These are phyloP conservation scores for Oreochromis mossambicus DNA, from an alignment of 2,797 vertebrate species.

Conservation along the genomic window DNA sequence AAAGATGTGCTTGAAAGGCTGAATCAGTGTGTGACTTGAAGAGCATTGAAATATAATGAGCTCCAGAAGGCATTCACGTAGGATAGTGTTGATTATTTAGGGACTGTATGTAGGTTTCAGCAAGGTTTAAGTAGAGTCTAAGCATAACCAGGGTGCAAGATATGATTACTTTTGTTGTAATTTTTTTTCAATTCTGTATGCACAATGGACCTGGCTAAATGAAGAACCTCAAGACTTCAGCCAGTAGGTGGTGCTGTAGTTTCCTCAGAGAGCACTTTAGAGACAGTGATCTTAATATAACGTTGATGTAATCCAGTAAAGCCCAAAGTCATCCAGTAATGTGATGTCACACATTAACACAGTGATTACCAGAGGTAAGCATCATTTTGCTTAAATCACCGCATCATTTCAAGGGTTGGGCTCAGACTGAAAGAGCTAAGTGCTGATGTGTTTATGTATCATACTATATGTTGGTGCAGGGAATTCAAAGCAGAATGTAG, in stretches of 20 bases:
- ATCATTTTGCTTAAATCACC: background rate
- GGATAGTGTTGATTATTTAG: background rate
- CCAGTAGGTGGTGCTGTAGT: slow-evolving; percentile 38
- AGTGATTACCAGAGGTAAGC: background rate
- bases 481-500: background rate
- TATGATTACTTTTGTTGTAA: background rate
- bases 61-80: background rate
- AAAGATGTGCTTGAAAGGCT: background rate
- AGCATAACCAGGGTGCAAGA: background rate
- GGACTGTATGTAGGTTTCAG: background rate
- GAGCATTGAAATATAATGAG: slow-evolving; percentile 14
- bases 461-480: background rate
- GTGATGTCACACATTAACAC: slow-evolving; percentile 26
- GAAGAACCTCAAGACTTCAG: background rate
- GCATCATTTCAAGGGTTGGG: background rate
- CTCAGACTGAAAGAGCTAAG: slow-evolving; percentile 5
- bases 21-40: background rate
- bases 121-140: background rate
- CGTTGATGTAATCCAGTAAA: slow-evolving; percentile 11
- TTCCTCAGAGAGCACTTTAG: background rate
- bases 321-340: slow-evolving; percentile 19
- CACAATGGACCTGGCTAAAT: background rate
- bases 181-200: background rate
- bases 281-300: slow-evolving; percentile 6
- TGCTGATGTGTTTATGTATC: background rate